phyloP scores from a whole-genome alignment of 2,113 vertebrate species.

The Tragelaphus scriptus region DNA sequence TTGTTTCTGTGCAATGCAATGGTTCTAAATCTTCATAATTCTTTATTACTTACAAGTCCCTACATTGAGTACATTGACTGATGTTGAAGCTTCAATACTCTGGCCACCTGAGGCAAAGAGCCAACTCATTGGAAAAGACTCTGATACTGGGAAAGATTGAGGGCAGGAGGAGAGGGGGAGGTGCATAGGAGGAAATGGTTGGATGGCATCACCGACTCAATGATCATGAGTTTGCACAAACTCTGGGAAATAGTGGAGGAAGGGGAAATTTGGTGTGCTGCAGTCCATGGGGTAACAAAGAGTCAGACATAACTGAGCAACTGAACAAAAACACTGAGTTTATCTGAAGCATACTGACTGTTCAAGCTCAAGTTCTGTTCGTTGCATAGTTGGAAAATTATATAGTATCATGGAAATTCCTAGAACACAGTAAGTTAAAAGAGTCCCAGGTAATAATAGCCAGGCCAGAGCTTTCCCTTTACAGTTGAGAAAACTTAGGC shows the following conservation, averaged over 20 bases:
- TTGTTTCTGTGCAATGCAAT: neutral
- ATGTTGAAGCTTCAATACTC: neutral
- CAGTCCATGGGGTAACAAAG: neutral
- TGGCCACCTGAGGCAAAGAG: neutral
- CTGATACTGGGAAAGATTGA: neutral
- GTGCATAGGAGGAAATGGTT: neutral
- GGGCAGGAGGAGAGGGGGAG: fast-evolving
- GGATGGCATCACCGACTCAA: neutral
- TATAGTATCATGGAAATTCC: neutral
- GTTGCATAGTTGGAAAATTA: neutral
- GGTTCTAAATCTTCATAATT: neutral
- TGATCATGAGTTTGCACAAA: neutral
- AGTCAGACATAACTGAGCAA: neutral
- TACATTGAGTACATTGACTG: neutral
- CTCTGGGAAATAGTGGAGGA: neutral
- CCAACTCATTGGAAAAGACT: neutral
- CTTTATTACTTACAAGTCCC: neutral
- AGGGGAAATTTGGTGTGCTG: neutral
- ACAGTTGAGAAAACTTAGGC: neutral
- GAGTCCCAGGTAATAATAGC: neutral
- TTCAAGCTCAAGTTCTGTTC: neutral
- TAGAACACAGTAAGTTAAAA: neutral
- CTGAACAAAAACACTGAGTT: neutral
- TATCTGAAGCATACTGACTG: neutral
- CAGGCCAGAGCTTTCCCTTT: too few relatives aligned